Conservation (phyloP, 64 coral and sea anemone species). For the Montipora capricornis region DNA sequence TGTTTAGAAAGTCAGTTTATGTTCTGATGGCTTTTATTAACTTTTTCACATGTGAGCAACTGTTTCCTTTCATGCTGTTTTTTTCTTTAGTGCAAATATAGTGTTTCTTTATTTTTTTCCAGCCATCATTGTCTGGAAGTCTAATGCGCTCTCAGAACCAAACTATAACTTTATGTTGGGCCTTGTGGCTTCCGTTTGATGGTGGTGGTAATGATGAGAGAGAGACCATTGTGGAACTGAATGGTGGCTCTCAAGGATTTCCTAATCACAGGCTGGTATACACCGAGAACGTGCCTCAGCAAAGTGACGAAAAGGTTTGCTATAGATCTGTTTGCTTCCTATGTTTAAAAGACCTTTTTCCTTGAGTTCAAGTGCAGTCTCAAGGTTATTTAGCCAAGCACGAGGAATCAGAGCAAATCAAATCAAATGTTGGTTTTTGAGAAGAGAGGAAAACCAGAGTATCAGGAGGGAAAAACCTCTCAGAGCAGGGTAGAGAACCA, state of each 20-base stretch:
- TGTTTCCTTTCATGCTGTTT: too few species aligned
- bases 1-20: too few species aligned
- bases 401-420: too few species aligned
- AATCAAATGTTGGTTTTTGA: too few species aligned
- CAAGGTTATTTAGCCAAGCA: too few species aligned
- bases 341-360: too few species aligned
- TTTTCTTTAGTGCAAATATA: not conserved
- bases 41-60: too few species aligned
- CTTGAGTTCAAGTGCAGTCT: too few species aligned
- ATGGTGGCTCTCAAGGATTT: constrained; percentile 61
- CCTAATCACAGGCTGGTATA: constrained; percentile 84
- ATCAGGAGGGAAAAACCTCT: too few species aligned
- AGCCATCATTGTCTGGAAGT: constrained; percentile 89
- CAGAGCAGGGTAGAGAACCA: too few species aligned
- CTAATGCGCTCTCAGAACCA: constrained; percentile 90
- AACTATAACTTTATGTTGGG: constrained; percentile 80
- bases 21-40: too few species aligned
- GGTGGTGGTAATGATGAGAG: constrained; percentile 45
- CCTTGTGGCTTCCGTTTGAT: constrained; percentile 93
- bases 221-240: constrained; percentile 65
- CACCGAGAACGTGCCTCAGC: not conserved
- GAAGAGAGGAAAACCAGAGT: too few species aligned
- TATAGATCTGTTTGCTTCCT: not conserved
- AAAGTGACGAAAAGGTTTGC: constrained; percentile 44
- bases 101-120: not conserved